Evolutionary conservation across 2,113 vertebrate genomes (phyloP).

Genomic region (Typhlomys cinereus): DNA sequence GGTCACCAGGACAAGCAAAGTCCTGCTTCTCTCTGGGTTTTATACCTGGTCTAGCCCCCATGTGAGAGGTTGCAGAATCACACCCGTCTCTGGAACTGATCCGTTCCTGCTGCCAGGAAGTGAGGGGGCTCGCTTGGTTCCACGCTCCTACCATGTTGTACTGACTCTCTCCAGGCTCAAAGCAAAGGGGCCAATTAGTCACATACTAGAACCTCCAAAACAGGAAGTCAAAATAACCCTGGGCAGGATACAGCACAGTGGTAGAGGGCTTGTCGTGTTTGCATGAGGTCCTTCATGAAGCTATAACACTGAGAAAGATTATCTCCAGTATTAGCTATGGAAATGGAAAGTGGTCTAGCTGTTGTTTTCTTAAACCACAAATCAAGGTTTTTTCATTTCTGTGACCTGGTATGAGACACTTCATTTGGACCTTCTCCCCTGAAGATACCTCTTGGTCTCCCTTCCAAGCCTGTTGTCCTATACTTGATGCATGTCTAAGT

Average conservation of each 20-base stretch:
- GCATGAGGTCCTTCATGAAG: background rate
- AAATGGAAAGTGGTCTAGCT: background rate
- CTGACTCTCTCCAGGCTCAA: background rate
- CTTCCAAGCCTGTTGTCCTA: background rate
- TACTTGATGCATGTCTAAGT: background rate
- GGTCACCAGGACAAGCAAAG: background rate
- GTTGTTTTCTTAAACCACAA: background rate
- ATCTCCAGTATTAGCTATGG: background rate
- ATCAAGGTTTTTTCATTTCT: background rate
- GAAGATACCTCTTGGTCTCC: background rate
- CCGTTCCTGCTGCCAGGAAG: no score
- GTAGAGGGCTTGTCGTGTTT: no score
- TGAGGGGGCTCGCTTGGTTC: background rate
- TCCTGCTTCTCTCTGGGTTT: background rate
- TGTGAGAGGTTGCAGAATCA: background rate
- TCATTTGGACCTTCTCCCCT: fast-evolving
- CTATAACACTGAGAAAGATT: no score
- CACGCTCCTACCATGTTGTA: no score
- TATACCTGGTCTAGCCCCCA: background rate
- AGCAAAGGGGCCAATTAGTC: no score
- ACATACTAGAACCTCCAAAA: background rate
- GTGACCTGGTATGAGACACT: background rate
- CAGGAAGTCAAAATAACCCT: background rate
- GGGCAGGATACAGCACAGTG: no score
- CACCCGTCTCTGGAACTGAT: no score